Conservation (phyloP, 2,113 vertebrate species). For the Dendropsophus ebraccatus region DNA sequence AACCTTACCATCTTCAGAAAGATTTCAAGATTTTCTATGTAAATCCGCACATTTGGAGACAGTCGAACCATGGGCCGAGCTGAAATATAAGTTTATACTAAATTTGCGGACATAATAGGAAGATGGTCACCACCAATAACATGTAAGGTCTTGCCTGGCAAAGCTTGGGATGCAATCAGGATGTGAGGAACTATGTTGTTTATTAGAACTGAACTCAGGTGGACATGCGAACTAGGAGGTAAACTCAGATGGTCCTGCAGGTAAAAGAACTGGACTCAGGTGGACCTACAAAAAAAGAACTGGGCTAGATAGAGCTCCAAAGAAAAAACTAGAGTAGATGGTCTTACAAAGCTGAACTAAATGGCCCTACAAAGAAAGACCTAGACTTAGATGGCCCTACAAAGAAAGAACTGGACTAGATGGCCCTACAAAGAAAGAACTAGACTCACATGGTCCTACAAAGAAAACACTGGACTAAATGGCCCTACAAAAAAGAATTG, state of each 20-base stretch:
- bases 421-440: not conserved
- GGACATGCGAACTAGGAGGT: too few relatives aligned
- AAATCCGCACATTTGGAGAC: not conserved
- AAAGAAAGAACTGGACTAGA: too few relatives aligned
- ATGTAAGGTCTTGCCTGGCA: not conserved
- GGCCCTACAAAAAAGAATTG: too few relatives aligned
- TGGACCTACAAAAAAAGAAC: not conserved
- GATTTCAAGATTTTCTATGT: not conserved
- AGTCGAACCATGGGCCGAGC: not conserved
- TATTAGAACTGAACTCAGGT: not conserved
- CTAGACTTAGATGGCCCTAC: too few relatives aligned
- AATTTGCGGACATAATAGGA: not conserved
- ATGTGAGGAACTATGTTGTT: not conserved
- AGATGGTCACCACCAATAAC: not conserved
- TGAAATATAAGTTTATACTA: not conserved
- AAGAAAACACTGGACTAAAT: too few relatives aligned
- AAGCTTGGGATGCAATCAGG: not conserved
- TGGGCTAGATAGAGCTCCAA: too few relatives aligned
- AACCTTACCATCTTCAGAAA: not conserved
- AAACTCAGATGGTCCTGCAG: too few relatives aligned
- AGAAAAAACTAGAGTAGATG: too few relatives aligned
- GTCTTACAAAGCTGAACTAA: too few relatives aligned
- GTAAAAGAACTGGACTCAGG: too few relatives aligned
- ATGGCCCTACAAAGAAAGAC: too few relatives aligned
- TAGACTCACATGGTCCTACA: too few relatives aligned